Conservation (phyloP, 2,113 vertebrate genomes). For the Leptobrachium ailaonicum region DNA sequence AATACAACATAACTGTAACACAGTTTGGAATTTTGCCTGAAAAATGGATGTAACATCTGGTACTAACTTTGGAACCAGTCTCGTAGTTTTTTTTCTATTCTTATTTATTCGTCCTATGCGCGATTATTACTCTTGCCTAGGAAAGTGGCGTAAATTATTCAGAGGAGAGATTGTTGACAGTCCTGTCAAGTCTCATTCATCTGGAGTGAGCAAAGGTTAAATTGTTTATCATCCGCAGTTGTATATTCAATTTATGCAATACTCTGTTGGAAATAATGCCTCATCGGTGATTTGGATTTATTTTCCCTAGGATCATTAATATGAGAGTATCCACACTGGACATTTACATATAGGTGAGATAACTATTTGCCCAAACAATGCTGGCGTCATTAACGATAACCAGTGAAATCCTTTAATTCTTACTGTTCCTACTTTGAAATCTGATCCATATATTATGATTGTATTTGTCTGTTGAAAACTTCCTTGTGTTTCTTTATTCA, state of each 20-base stretch:
- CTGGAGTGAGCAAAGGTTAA: conserved; percentile 7
- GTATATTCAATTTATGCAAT: conserved; percentile 13
- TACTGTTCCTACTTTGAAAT: too few species aligned
- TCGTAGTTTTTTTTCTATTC: background rate
- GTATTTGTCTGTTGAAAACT: too few species aligned
- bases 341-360: background rate
- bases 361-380: too few species aligned
- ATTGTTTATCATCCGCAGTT: conserved; percentile 2
- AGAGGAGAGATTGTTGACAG: background rate
- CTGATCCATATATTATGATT: too few species aligned
- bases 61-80: background rate
- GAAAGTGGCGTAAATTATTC: conserved; percentile 1
- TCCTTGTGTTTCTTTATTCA: too few species aligned
- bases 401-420: too few species aligned
- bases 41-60: background rate
- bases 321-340: background rate
- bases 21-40: background rate
- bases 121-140: background rate
- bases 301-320: background rate
- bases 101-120: background rate
- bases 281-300: background rate
- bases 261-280: background rate
- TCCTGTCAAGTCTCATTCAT: conserved; percentile 14
- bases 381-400: too few species aligned
- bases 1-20: background rate